Base-by-base conservation (phyloP, 2,888 invertebrate species). In the Hydrotaea cyrtoneurina region DNA sequence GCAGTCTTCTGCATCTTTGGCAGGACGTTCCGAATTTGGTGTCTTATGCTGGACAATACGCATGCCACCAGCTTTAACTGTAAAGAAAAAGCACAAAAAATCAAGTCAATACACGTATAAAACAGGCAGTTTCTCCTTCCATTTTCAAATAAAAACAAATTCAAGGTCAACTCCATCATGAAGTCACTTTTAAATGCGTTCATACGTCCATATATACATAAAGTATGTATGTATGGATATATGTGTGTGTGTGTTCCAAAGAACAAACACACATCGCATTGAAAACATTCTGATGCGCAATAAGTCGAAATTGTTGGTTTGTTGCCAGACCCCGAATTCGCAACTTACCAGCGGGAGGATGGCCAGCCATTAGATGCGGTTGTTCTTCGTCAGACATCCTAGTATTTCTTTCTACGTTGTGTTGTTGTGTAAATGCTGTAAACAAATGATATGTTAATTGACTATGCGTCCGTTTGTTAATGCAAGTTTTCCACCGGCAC, bases 1-100 rank as follows among this genome's bases (percentile, higher is more conserved):
- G 83, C 95, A 94, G 89, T 96, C 96, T 90, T 96, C 96, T 74
- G 94, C 94, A 88, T 94, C 94, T 90, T 94, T 95, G 15, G 93
- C 93, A 77, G 95, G 95, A 87, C 95, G 95, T 88, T 94, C 93
- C 55, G 94, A 93, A 87, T 95, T 95, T 7, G 95, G 94, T 0
- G 94, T 93, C 92, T 97, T 97, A 90, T 98, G 96, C 90, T 98
- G 97, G 15, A 96, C 97, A 89, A 98, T 97, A 87, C 98, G 94
- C 97, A 97, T 97, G 1, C 97, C 97, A 73, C 98, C 98, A 80
- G 97, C 97, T 94, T 97, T 98, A 2, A 97, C 97, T 97, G 83
- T n/a, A 8, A 8, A 8, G 11, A 39, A 39, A 39, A 8, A 36
- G 36, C 3, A 36, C 36, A 36, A 39, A 39, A 39, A 39, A 39